A percentile compares a stretch with the other conserved stretches of the same genome.
Conservation (phyloP, 2,888 invertebrate genomes). For the Thymelicus acteon region DNA sequence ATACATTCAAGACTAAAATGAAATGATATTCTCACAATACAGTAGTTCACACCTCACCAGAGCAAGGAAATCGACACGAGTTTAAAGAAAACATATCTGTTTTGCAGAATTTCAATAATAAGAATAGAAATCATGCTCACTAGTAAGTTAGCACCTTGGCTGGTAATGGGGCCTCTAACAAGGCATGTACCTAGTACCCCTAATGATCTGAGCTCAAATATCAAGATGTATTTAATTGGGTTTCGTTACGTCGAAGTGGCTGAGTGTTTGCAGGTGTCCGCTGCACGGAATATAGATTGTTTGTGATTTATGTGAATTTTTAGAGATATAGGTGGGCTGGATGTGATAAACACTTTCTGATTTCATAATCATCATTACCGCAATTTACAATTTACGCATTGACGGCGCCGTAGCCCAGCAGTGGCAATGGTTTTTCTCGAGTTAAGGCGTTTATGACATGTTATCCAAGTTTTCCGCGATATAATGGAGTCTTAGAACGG, state of each 20-base stretch:
- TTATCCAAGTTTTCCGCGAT: no score
- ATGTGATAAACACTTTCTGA: not conserved
- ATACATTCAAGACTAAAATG: no score
- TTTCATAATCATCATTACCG: no score
- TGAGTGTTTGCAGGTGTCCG: conserved; percentile 66
- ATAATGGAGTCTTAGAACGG: no score
- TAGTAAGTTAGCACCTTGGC: conserved; percentile 46
- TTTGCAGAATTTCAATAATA: conserved; percentile 24
- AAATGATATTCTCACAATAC: not conserved
- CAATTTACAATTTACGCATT: no score
- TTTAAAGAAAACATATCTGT: conserved; percentile 30
- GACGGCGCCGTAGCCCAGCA: no score
- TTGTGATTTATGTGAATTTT: conserved; percentile 65
- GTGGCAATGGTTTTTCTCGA: no score
- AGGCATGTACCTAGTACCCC: conserved; percentile 43
- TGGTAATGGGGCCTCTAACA: conserved; percentile 46
- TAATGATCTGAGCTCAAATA: conserved; percentile 51
- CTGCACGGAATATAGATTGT: conserved; percentile 69
- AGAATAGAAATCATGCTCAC: conserved; percentile 46
- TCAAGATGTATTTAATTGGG: conserved; percentile 81
- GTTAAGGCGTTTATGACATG: no score
- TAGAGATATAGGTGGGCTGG: conserved; percentile 18
- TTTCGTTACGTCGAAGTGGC: conserved; percentile 57
- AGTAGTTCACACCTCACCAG: conserved; percentile 17
- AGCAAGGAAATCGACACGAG: conserved; percentile 20